Evolutionary conservation across 2,888 invertebrate species (phyloP).

Genomic region (Lomographa bimaculata): DNA sequence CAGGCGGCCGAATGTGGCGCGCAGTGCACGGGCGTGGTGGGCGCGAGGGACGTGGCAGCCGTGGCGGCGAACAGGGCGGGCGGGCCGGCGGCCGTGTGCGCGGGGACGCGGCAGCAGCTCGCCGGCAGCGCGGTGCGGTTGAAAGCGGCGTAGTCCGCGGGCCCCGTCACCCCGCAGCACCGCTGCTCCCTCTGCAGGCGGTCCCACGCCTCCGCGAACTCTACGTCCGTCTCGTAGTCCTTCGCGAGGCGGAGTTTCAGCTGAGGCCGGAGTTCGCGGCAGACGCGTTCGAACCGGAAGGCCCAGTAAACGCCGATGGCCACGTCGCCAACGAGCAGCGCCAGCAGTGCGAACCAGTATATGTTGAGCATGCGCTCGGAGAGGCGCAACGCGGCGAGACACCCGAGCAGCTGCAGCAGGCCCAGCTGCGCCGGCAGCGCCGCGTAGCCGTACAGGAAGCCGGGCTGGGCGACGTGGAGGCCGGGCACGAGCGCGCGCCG

Average conservation of each 20-base stretch:
- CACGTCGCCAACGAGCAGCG: slow-evolving; percentile 92
- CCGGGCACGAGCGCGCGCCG: slow-evolving; percentile 89
- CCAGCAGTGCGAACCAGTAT: slow-evolving; percentile 91
- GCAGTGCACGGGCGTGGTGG: slow-evolving; percentile 69
- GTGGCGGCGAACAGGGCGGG: slow-evolving; percentile 80
- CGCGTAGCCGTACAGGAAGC: slow-evolving; percentile 92
- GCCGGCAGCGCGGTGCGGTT: slow-evolving; percentile 70
- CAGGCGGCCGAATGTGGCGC: slow-evolving; percentile 85
- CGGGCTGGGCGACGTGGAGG: slow-evolving; percentile 90
- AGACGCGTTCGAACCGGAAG: slow-evolving; percentile 89
- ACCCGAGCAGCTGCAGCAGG: slow-evolving; percentile 89
- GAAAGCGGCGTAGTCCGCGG: slow-evolving; percentile 75
- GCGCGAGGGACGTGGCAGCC: slow-evolving; percentile 58
- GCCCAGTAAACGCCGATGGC: slow-evolving; percentile 94
- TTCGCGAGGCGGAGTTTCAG: slow-evolving; percentile 84
- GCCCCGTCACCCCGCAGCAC: slow-evolving; percentile 91
- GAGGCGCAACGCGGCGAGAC: slow-evolving; percentile 91
- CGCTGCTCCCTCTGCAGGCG: slow-evolving; percentile 88
- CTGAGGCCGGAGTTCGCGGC: slow-evolving; percentile 88
- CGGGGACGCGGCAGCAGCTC: slow-evolving; percentile 74
- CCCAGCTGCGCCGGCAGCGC: slow-evolving; percentile 90
- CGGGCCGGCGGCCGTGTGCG: slow-evolving; percentile 64
- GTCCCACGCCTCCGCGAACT: slow-evolving; percentile 91
- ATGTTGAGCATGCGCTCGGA: slow-evolving; percentile 92
- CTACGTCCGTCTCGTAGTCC: slow-evolving; percentile 88